Base-by-base conservation (phyloP, 2,797 vertebrate genomes). In the Notoglanidium macrostoma region DNA sequence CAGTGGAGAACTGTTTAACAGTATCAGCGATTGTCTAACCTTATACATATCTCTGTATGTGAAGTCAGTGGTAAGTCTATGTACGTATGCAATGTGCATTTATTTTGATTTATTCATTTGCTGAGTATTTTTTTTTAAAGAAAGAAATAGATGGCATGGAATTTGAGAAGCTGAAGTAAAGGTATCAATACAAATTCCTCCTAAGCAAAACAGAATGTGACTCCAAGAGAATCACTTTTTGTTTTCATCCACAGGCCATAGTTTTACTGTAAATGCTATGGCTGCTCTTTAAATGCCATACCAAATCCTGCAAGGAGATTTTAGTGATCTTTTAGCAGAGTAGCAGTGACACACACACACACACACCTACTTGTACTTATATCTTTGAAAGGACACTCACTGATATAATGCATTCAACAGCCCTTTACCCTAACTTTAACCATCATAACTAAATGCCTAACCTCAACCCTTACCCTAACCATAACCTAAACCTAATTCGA, bases 241-340 rank as follows among this genome's bases (percentile, higher is more conserved):
- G 76, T 86, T 78, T 84, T 67, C 40, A 87, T 81, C 59, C 73
- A 32, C 78, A 83, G 85, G 84, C 86, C 46, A 78, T 68, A 78
- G 84, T 73, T 88, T 85, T 35, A 29, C 78, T 83, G 55, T 65
- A 87, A 86, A 84, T 72, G 49, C 80, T 88, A 55, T 5, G 19
- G 19, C 32, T 79, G 54, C 51, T 40, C 65, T 87, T 89, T 29
- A 87, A 89, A 83, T 65, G 68, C 61, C 85, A 57, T 26, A 44
- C 74, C 65, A 77, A 80, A 84, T 84, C 79, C 61, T 85, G 76
- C 76, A 89, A 86, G 54, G 68, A 80, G 23, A 51, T 51, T 87
- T 87, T 79, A 35, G 54, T 84, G 26, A 82, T 79, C 51, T 86
- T 26, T 82, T 19, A 21, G 46, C 57, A 65, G 12, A 40, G 40